Conservation (phyloP, 2,888 invertebrate genomes). For the Baronia brevicornis region DNA sequence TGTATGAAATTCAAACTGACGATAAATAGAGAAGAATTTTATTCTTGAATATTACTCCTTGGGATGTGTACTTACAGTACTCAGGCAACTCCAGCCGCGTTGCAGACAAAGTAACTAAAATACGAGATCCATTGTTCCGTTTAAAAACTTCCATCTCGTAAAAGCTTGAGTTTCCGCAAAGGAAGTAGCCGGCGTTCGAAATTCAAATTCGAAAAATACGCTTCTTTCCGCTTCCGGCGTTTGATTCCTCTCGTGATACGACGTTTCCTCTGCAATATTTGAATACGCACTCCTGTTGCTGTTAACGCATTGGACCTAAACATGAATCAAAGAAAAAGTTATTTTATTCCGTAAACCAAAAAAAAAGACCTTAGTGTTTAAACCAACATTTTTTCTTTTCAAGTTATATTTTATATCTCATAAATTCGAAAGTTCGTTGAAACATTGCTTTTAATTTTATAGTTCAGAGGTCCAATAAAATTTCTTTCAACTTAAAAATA, state of each 20-base stretch:
- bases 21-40: too few relatives aligned
- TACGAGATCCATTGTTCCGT: slow-evolving; percentile 27
- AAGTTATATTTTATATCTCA: too few relatives aligned
- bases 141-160: slow-evolving; percentile 54
- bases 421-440: too few relatives aligned
- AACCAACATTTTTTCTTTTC: too few relatives aligned
- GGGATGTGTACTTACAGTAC: slow-evolving; percentile 7
- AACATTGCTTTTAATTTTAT: too few relatives aligned
- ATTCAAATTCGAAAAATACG: slow-evolving; percentile 76
- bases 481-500: too few relatives aligned
- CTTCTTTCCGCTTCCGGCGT: slow-evolving; percentile 73
- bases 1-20: too few relatives aligned
- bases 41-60: too few relatives aligned
- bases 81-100: slow-evolving; percentile 11
- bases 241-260: slow-evolving; percentile 71
- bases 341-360: too few relatives aligned
- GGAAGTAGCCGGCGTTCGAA: slow-evolving; percentile 68
- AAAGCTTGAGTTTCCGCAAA: slow-evolving; percentile 58
- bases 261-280: slow-evolving; percentile 61
- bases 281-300: slow-evolving; percentile 28
- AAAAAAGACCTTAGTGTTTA: too few relatives aligned
- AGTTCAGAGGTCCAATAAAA: too few relatives aligned
- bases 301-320: slow-evolving; percentile 21
- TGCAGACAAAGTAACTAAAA: slow-evolving; percentile 11
- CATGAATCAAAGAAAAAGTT: background rate